These are phyloP conservation scores for Sander lucioperca DNA, from an alignment of 2,113 vertebrate genomes.

Conservation along the genomic window DNA sequence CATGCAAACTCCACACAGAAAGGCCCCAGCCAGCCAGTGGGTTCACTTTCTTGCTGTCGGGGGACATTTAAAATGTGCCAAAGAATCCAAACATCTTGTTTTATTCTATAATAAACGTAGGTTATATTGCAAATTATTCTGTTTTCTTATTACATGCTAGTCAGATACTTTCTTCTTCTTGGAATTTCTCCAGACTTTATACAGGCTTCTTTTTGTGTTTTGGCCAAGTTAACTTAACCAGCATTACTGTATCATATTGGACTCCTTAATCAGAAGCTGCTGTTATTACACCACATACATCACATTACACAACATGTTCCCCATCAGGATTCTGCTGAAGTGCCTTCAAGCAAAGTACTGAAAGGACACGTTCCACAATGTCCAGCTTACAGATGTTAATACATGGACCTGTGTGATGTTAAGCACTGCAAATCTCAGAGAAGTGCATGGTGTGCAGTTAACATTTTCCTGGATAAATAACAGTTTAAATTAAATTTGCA, in stretches of 20 bases:
- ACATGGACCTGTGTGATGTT: not conserved
- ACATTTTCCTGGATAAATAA: not conserved
- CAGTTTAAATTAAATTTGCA: slow-evolving; percentile 18
- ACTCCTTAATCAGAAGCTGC: slow-evolving; percentile 21
- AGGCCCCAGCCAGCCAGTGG: too few species aligned
- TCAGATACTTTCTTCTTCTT: not conserved
- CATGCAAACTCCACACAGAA: not conserved
- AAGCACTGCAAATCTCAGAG: not conserved
- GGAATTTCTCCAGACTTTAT: not conserved
- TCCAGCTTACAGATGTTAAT: not conserved
- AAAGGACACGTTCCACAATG: not conserved
- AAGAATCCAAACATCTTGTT: not conserved
- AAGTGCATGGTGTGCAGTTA: not conserved
- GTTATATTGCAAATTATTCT: not conserved
- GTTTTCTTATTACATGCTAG: not conserved
- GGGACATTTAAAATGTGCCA: not conserved
- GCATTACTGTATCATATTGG: slow-evolving; percentile 37
- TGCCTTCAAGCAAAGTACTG: not conserved
- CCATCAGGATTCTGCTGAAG: slow-evolving; percentile 5
- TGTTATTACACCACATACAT: slow-evolving; percentile 42
- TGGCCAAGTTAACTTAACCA: slow-evolving; percentile 22
- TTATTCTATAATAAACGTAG: not conserved
- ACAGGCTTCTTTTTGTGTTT: not conserved
- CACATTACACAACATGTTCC: not conserved
- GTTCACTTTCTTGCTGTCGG: too few species aligned